Conservation (phyloP, 2,797 vertebrate species). For the Melanotaenia nigrans region DNA sequence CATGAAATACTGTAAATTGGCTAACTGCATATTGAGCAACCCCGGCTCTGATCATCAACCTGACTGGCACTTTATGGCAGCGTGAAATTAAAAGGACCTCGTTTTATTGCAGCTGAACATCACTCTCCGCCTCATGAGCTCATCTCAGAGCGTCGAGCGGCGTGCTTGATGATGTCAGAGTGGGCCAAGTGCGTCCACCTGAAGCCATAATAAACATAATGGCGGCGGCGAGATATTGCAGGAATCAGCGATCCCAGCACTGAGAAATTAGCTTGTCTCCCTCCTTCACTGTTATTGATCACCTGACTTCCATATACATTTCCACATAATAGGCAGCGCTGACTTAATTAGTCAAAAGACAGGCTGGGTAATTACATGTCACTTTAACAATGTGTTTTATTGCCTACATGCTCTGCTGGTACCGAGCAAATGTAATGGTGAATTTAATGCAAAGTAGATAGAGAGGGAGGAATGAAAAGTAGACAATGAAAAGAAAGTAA, state of each 20-base stretch:
- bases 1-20: constrained; percentile 56
- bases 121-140: constrained; percentile 27
- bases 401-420: constrained; percentile 67
- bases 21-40: constrained; percentile 31
- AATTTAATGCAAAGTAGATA: constrained; percentile 62
- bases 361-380: constrained; percentile 79
- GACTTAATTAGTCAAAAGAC: constrained; percentile 83
- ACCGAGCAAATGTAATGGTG: constrained; percentile 62
- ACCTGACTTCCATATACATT: constrained; percentile 78
- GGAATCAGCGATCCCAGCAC: constrained; percentile 56
- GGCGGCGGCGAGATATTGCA: constrained; percentile 39
- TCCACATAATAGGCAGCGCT: constrained; percentile 74
- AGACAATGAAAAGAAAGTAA: neutral
- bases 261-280: constrained; percentile 74
- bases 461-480: constrained; percentile 23
- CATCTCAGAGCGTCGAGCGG: constrained; percentile 10
- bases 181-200: constrained; percentile 1
- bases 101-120: constrained; percentile 52
- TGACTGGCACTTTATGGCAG: constrained; percentile 63
- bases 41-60: constrained; percentile 33
- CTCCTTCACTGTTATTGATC: constrained; percentile 78
- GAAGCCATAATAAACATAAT: constrained; percentile 41
- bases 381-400: constrained; percentile 81
- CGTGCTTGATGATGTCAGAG: constrained; percentile 31
- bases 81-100: constrained; percentile 68